A percentile compares a stretch with the other conserved stretches of the same genome.
Evolutionary conservation across 2,888 invertebrate species (phyloP).

Genomic region (Drosophila neotestacea): DNA sequence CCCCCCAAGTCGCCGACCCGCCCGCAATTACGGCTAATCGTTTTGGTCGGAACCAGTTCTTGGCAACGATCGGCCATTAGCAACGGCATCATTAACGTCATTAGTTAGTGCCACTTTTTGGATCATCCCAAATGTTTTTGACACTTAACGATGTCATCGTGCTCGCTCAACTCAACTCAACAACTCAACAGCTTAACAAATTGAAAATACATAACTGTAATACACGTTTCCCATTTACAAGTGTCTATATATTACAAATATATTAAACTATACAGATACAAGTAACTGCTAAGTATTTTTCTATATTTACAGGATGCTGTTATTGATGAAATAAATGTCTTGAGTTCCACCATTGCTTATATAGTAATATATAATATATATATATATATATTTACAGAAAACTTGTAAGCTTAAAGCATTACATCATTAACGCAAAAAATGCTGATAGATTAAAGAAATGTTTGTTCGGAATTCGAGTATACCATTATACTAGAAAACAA

Average conservation of each 20-base stretch:
- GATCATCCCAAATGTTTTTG: conserved; percentile 42
- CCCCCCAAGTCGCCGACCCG: conserved; percentile 38
- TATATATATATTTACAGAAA: no score
- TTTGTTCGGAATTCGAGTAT: no score
- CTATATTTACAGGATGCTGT: no score
- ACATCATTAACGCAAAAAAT: no score
- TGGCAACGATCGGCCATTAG: conserved; percentile 37
- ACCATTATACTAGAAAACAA: no score
- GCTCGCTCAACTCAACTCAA: conserved; percentile 5
- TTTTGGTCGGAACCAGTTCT: conserved; percentile 58
- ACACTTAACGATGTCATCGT: conserved; percentile 39
- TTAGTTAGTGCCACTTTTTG: conserved; percentile 62
- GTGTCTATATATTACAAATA: not conserved
- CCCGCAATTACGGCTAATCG: conserved; percentile 37
- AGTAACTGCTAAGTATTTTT: no score
- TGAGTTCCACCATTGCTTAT: no score
- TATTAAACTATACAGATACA: no score
- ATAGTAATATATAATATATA: no score
- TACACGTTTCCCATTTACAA: not conserved
- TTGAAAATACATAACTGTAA: conserved; percentile 19
- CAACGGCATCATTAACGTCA: conserved; percentile 63
- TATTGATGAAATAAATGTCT: no score
- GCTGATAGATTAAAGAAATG: no score
- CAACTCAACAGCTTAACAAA: conserved; percentile 9
- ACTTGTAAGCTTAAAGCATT: no score